These are phyloP conservation scores for Malthinus seriepunctatus DNA, from an alignment of 2,888 invertebrate genomes.

Conservation along the genomic window DNA sequence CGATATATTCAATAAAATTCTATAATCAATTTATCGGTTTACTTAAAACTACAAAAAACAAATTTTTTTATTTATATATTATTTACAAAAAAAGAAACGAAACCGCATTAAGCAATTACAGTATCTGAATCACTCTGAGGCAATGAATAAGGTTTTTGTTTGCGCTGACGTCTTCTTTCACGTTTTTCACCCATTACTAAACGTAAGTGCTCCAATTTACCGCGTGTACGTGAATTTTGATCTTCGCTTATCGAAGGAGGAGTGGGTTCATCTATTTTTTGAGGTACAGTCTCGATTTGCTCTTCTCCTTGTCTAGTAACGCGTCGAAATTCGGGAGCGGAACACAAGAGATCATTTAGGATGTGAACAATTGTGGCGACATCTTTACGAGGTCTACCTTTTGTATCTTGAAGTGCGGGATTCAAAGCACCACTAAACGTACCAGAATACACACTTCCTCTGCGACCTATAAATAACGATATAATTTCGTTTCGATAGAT, in stretches of 20 bases:
- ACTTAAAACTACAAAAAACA: conserved; percentile 33
- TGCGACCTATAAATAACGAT: conserved; percentile 91
- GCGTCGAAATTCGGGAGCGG: conserved; percentile 64
- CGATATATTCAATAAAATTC: conserved; percentile 6
- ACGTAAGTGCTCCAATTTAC: conserved; percentile 85
- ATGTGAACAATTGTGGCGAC: conserved; percentile 96
- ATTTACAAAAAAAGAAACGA: conserved; percentile 22
- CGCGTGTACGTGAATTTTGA: conserved; percentile 58
- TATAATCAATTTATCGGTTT: conserved; percentile 12
- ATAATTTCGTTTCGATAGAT: conserved; percentile 77
- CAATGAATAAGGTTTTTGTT: conserved; percentile 70
- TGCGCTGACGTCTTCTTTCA: conserved; percentile 78
- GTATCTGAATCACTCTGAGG: conserved; percentile 54
- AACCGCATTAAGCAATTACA: conserved; percentile 45
- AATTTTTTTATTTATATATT: conserved; percentile 31
- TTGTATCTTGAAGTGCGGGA: conserved; percentile 89
- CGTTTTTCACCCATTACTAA: conserved; percentile 90
- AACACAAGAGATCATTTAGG: conserved; percentile 89
- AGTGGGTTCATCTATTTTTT: conserved; percentile 37
- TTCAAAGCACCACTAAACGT: conserved; percentile 95
- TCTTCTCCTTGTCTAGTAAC: conserved; percentile 44
- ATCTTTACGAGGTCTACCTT: conserved; percentile 89
- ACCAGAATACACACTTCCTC: conserved; percentile 94
- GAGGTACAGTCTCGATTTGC: conserved; percentile 49
- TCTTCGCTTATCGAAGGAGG: conserved; percentile 45